Evolutionary conservation across 2,113 vertebrate genomes (phyloP), one percentile per base, ranked within the genome.

Genomic region (Serilophus lunatus): DNA sequence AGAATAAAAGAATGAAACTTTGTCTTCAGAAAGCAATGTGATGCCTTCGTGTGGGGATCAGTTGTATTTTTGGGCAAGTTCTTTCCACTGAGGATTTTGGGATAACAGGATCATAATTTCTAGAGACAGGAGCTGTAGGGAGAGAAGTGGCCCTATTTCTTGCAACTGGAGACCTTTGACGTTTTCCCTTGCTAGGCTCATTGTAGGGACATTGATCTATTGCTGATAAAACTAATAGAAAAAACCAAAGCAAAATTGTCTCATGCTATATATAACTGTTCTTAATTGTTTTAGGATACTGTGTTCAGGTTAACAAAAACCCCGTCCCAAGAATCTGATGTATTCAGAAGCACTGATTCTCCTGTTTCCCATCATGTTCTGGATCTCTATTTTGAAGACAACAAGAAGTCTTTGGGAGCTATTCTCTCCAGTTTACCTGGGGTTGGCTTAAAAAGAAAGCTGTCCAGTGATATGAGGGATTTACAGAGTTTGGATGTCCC

Each of bases 361-460:
- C 90, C 98, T 42, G 94, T 97, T 88, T 91, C 97, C 18, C 95
- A 92, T 78, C 91, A 96, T 44, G 92, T 97, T 74, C 78, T 95
- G 49, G 97, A 98, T 66, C 88, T 90, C 4, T 85, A 95, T 86
- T 96, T 94, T 42, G 98, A 97, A 80, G 98, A 98, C 33, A 97
- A 94, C 66, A 96, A 97, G 80, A 98, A 98, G 93, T 98, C 96
- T 64, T 96, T 98, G 92, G 97, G 98, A 53, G 79, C 92, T 11
- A 89, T 98, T 65, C 95, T 99, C 47, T 98, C 98, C 53, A 95
- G 90, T 17, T 96, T 98, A 63, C 98, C 98, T 33, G 95, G 96
- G 1, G 77, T 97, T 40, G 91, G 97, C 89, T 91, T 98, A 50
- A 99, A 99, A 97, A 98, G 99, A 97, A 99, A 98, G 60, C 96